These are phyloP conservation scores for Carettochelys insculpta DNA, from an alignment of 2,113 vertebrate species.

Conservation along the genomic window DNA sequence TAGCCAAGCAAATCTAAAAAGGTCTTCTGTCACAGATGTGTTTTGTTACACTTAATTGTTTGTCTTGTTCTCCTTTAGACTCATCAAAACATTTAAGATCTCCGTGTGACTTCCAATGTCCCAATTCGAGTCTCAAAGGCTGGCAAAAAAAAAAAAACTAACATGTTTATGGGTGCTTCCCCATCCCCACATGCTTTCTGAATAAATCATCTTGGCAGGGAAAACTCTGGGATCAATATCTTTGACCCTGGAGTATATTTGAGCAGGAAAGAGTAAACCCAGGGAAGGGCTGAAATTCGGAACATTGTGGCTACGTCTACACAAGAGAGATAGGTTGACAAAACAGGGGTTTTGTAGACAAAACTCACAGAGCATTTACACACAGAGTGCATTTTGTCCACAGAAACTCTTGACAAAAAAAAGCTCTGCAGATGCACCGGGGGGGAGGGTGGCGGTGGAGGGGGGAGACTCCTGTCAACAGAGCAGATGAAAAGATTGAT, in stretches of 20 bases:
- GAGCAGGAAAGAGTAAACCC: background rate
- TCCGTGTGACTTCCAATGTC: conserved; percentile 1
- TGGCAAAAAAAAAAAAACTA: conserved; percentile 37
- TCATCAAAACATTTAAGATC: background rate
- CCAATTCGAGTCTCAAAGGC: background rate
- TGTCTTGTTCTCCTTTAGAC: background rate
- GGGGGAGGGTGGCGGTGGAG: too few relatives aligned
- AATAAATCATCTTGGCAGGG: background rate
- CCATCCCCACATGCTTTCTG: background rate
- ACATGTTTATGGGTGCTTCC: background rate
- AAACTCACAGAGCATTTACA: too few relatives aligned
- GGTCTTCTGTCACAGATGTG: background rate
- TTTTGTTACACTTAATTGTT: background rate
- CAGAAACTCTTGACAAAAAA: too few relatives aligned
- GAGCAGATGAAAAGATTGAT: too few relatives aligned
- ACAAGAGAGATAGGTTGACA: too few relatives aligned
- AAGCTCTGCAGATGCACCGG: too few relatives aligned
- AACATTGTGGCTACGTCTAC: too few relatives aligned
- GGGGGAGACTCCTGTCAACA: too few relatives aligned
- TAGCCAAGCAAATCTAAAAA: background rate
- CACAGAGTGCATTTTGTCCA: too few relatives aligned
- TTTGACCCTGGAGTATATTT: background rate
- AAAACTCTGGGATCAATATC: background rate
- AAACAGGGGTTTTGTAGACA: too few relatives aligned
- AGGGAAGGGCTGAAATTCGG: background rate